These are phyloP conservation scores for Charanyca ferruginea DNA, from an alignment of 2,888 invertebrate species.

Conservation along the genomic window DNA sequence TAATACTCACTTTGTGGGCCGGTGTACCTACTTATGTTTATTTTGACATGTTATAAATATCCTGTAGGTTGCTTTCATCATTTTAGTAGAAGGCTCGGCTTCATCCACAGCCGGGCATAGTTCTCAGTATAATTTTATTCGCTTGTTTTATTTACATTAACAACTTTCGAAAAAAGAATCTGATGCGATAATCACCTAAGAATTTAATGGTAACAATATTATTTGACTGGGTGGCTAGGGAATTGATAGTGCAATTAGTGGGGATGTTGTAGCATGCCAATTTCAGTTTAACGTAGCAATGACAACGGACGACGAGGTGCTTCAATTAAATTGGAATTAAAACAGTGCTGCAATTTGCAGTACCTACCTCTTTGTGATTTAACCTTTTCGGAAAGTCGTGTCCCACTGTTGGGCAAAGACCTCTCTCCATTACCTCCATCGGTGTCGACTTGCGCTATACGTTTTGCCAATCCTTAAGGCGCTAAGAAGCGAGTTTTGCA, in stretches of 20 bases:
- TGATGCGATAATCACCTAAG: neutral
- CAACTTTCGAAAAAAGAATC: neutral
- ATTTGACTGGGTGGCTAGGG: constrained; percentile 23
- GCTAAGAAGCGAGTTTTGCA: too few species aligned
- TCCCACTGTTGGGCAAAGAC: too few species aligned
- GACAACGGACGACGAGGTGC: neutral
- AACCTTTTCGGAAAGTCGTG: neutral
- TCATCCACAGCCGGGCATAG: too few species aligned
- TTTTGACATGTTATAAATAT: too few species aligned
- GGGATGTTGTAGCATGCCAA: constrained; percentile 22
- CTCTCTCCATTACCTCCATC: too few species aligned
- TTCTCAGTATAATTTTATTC: neutral
- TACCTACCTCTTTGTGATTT: neutral
- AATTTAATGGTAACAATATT: constrained; percentile 3
- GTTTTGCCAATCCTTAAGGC: too few species aligned
- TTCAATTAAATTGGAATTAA: constrained; percentile 7
- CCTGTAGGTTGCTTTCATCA: neutral
- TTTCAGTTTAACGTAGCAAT: constrained; percentile 21
- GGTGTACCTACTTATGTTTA: too few species aligned
- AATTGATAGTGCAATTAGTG: constrained; percentile 27
- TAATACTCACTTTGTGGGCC: too few species aligned
- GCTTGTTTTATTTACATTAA: neutral
- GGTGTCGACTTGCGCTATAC: too few species aligned
- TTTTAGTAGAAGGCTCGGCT: neutral
- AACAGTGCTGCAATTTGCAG: constrained; percentile 11